These are phyloP conservation scores for Tenualosa thibaudeaui DNA, from an alignment of 2,797 vertebrate genomes.

Conservation along the genomic window DNA sequence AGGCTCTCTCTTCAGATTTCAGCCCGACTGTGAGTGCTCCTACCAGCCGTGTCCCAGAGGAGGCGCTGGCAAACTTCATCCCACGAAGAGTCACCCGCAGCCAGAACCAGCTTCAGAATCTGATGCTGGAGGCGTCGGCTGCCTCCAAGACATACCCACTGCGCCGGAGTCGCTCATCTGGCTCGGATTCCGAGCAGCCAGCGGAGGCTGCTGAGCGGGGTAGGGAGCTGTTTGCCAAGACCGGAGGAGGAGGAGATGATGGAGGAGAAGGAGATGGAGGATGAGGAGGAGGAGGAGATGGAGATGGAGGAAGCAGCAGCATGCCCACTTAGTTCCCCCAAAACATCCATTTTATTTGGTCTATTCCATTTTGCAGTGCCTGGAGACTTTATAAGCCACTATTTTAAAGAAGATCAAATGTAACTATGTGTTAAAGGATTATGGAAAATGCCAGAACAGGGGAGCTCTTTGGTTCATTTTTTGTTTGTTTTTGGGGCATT, in stretches of 20 bases:
- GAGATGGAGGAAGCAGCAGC: constrained; percentile 17
- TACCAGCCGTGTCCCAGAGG: constrained; percentile 79
- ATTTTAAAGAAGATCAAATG: background rate
- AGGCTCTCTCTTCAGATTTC: constrained; percentile 45
- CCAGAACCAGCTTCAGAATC: constrained; percentile 83
- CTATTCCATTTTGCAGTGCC: background rate
- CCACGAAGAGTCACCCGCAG: constrained; percentile 88
- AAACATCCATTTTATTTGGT: background rate
- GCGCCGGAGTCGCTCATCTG: constrained; percentile 89
- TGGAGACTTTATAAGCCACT: background rate
- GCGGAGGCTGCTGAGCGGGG: constrained; percentile 83
- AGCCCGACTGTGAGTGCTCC: constrained; percentile 33
- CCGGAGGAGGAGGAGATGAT: background rate
- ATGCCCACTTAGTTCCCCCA: background rate
- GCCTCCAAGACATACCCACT: constrained; percentile 91
- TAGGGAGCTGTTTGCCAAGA: constrained; percentile 48
- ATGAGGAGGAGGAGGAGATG: background rate
- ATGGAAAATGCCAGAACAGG: background rate
- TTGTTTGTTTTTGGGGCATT: no score
- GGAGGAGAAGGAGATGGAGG: constrained; percentile 6
- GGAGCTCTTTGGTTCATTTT: background rate
- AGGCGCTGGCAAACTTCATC: constrained; percentile 81
- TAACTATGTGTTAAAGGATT: background rate
- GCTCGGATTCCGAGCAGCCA: constrained; percentile 89
- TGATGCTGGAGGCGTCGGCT: constrained; percentile 82